These are phyloP conservation scores for Calycopis cecrops DNA, from an alignment of 1,140 invertebrate genomes.

Conservation along the genomic window DNA sequence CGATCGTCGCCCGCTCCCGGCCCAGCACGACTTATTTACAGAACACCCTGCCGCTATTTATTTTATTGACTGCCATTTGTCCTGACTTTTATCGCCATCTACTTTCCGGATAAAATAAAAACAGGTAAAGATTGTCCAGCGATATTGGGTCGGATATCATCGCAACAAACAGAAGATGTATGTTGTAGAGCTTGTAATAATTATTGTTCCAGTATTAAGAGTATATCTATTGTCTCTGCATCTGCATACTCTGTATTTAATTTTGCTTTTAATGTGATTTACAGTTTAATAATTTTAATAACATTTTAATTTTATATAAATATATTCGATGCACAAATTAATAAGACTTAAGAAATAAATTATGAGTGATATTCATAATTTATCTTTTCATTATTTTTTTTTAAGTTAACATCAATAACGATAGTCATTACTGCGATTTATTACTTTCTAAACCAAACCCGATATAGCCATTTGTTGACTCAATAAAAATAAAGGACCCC, in stretches of 20 bases:
- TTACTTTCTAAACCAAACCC: background rate
- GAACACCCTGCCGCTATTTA: constrained; percentile 74
- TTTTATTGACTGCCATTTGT: constrained; percentile 74
- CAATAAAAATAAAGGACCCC: constrained; percentile 23
- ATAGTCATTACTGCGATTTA: background rate
- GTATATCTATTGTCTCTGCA: no score
- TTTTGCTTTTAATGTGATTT: no score
- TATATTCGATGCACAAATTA: no score
- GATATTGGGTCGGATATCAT: constrained; percentile 15
- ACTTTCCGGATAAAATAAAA: constrained; percentile 62
- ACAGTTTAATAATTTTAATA: no score
- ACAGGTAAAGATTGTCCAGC: constrained; percentile 46
- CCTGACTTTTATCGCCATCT: constrained; percentile 70
- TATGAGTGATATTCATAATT: no score
- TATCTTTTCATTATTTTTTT: no score
- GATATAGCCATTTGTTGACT: constrained; percentile 20
- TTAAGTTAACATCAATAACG: no score
- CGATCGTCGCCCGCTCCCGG: constrained; percentile 61
- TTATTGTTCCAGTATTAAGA: background rate
- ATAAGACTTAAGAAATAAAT: no score
- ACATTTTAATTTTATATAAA: no score
- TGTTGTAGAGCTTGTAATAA: background rate
- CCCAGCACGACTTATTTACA: constrained; percentile 70
- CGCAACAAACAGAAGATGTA: background rate
- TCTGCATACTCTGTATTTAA: no score